Evolutionary conservation across 2,797 vertebrate species (phyloP).

Genomic region (Ctenosaura bakeri): DNA sequence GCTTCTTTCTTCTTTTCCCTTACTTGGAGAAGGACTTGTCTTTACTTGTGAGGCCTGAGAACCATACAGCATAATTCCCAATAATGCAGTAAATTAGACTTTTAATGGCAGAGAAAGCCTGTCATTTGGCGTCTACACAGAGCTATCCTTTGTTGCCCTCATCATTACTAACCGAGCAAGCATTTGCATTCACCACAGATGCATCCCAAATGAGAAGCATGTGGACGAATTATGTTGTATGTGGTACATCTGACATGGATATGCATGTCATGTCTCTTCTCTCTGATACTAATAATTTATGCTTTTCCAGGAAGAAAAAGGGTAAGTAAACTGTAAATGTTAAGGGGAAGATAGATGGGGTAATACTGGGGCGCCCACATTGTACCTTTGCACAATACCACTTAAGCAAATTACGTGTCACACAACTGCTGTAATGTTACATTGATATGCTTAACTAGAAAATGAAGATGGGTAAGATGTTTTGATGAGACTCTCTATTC

Average conservation of each 20-base stretch:
- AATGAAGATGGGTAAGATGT: background rate
- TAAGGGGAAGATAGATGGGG: background rate
- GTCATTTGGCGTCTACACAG: conserved; percentile 66
- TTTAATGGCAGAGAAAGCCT: conserved; percentile 35
- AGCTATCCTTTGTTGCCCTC: conserved; percentile 68
- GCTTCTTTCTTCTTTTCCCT: too few species aligned
- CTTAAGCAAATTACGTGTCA: background rate
- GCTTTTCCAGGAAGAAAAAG: background rate
- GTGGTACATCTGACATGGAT: conserved; percentile 37
- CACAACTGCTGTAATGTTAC: background rate
- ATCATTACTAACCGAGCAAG: conserved; percentile 54
- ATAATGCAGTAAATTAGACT: conserved; percentile 30
- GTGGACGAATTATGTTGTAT: conserved; percentile 47
- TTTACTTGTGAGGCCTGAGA: conserved; percentile 41
- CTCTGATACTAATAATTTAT: background rate
- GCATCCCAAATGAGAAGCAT: conserved; percentile 65
- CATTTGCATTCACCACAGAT: conserved; percentile 38
- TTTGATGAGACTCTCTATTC: background rate
- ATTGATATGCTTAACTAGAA: background rate
- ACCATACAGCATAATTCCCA: conserved; percentile 61
- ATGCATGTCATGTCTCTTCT: background rate
- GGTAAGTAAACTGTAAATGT: background rate
- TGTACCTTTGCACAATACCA: background rate
- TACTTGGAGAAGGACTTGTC: conserved; percentile 20
- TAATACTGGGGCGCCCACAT: background rate